Evolutionary conservation across 1,140 invertebrate genomes (phyloP), one percentile per base, ranked within the genome.

Genomic region (Drosophila ambigua): DNA sequence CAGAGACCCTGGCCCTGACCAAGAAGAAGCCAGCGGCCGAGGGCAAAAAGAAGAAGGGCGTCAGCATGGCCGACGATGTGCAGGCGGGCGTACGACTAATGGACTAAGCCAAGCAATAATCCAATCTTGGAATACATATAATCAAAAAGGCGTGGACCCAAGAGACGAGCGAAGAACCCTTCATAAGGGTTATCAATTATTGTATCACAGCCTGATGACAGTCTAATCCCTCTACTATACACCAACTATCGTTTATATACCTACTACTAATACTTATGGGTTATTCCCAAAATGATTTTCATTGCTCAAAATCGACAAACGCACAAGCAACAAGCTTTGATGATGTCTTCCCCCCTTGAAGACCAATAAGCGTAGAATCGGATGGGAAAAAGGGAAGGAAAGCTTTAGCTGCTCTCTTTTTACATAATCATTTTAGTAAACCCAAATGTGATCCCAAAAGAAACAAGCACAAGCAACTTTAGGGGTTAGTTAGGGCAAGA

Each of bases 41-140:
- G 11, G 79, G 76, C 20, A 88, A 88, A 24, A 88, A 87, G 31
- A 87, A 87, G 46, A 88, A 88, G n/a, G 79, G 79, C 26, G 84
- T 88, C 46, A 88, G 43, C 72, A 89, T 88, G 57, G 76, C 84
- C 46, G 79, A 83, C 6, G 84, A 83, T n/a, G 83, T 82, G 8
- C 83, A 87, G 41, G 83, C 71, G 31, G 83, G 82, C 6, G 78
- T 82, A 15, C 74, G 82, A 65, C 79, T 87, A n/a, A 59, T 87
- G 55, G 82, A 87, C 23, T 87, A 88, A 59, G 24, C n/a, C 28
- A 44, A 51, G 48, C 59, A 44, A 48, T 41, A 26, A 24, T 15
- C 16, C 9, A 39, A 48, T 69, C 66, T 45, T 57, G 20, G 20
- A 60, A 53, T 16, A 35, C 63, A 59, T 52, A 77, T 60, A 80